Base-by-base conservation (phyloP, 2,888 invertebrate genomes). In the Andrena praecox region DNA sequence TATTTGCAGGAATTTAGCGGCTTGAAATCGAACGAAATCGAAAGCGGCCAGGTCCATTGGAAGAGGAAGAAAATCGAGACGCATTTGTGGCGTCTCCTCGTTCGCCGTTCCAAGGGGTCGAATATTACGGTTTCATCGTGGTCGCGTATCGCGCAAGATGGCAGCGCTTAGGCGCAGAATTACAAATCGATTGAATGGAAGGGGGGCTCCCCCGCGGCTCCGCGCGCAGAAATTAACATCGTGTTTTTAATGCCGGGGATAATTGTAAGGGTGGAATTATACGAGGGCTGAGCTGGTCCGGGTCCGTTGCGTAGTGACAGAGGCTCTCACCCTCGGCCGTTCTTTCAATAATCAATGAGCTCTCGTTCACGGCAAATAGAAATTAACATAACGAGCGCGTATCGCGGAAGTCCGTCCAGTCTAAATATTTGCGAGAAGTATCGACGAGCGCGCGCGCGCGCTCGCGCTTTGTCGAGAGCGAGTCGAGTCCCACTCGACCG, bases 211-310 rank as follows among this genome's bases (percentile, higher is more conserved):
- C 82, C 84, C 72, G 42, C 42, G 86, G 87, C 84, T 86, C 78
- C 75, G 81, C 85, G 89, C 89, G 87, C 90, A 90, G 92, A 93
- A 93, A 94, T 93, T 93, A 93, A 93, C 93, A 92, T 93, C 92
- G 93, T 92, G 93, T 93, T 93, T 93, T 93, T 93, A 93, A 93
- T 93, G 92, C 91, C 82, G 89, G 91, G 93, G 92, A 93, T 93
- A 93, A 94, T 94, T 93, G 93, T 93, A 92, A 93, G 93, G 93
- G 93, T 93, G 92, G 92, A 92, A 93, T 93, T 93, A 93, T 92
- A 92, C 91, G 91, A 92, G 92, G 91, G 91, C 88, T 89, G 85
- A 79, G 85, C 88, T 82, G 84, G 87, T 85, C 74, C 24, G 89
- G 92, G 91, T 88, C 87, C 89, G 87, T 84, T 89, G 85, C 87